Conservation (phyloP, 2,113 vertebrate species). For the Lucifuga dentata region DNA sequence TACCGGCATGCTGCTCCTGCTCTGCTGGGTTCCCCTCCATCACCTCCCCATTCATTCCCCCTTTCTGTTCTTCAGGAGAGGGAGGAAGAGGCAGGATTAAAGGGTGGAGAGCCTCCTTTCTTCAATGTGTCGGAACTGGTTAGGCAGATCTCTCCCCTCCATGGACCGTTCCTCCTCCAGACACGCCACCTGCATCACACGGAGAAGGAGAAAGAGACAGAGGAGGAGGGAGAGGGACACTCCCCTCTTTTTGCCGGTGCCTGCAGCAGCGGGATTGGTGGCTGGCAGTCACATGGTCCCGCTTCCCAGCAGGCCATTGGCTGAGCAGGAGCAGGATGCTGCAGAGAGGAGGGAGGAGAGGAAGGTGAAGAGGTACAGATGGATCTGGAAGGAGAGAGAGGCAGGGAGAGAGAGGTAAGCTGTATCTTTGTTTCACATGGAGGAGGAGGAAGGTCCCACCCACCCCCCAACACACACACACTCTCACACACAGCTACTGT, state of each 20-base stretch:
- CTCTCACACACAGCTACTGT: conserved; percentile 12
- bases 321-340: conserved; percentile 72
- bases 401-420: conserved; percentile 3
- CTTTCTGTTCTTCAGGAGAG: conserved; percentile 6
- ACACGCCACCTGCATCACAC: conserved; percentile 42
- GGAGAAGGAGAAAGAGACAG: conserved; percentile 11
- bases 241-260: conserved; percentile 88
- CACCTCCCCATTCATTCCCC: conserved; percentile 57
- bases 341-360: conserved; percentile 34
- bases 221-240: conserved; percentile 46
- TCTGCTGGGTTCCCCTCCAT: conserved; percentile 41
- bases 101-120: neutral
- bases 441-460: neutral
- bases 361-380: conserved; percentile 35
- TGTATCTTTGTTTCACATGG: neutral
- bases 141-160: conserved; percentile 19
- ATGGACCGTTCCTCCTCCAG: conserved; percentile 29
- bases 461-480: conserved; percentile 1
- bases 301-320: conserved; percentile 80
- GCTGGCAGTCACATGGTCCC: conserved; percentile 80
- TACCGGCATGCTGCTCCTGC: conserved; percentile 71
- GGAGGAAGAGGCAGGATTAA: neutral
- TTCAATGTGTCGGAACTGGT: neutral
- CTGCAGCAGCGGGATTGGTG: conserved; percentile 54
- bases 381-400: conserved; percentile 56